Evolutionary conservation across 2,888 invertebrate genomes (phyloP), one percentile per base, ranked within the genome.

Genomic region (Agrilus biguttatus): DNA sequence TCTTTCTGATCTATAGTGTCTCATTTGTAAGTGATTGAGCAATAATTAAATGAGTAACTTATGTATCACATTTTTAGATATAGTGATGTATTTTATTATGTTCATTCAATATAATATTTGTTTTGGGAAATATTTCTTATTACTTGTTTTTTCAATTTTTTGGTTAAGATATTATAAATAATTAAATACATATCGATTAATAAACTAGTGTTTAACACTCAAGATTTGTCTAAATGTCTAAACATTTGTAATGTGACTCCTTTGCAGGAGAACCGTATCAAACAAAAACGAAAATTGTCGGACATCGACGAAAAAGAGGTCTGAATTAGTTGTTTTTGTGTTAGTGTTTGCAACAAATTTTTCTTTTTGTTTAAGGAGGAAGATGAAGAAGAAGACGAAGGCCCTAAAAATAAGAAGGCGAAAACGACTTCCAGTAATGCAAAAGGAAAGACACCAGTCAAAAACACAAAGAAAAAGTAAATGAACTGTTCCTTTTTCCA

Each of bases 341-440:
- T 36, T 36, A 35, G 39, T 38, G 34, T 36, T 32, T 14, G 33
- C 14, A 43, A 19, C 34, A 41, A 19, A 46, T 45, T 35, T 47
- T 8, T 40, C 41, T 45, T 58, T 57, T 55, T 57, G 51, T 66
- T 63, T 44, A 61, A 74, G 73, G 73, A 74, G 55, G 71, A 73
- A 46, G 81, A 81, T 47, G 80, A 80, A 43, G 80, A 81, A 17
- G 83, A 84, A 48, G 84, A 84, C 17, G 82, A 80, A 35, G 80
- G 81, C 65, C 81, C 83, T 55, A 84, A 85, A 68, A 55, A 55
- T 49, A 80, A 79, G 66, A 85, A 85, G 68, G 80, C 82, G 60
- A 76, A 79, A 66, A 83, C 83, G 70, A 68, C 81, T 65, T 75
- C 77, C 56, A 79, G 78, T 67, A 78, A 78, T 58, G 71, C 76